A percentile compares a stretch with the other conserved stretches of the same genome.
phyloP scores from a whole-genome alignment of 2,113 vertebrate species.

The Puntigrus tetrazona region DNA sequence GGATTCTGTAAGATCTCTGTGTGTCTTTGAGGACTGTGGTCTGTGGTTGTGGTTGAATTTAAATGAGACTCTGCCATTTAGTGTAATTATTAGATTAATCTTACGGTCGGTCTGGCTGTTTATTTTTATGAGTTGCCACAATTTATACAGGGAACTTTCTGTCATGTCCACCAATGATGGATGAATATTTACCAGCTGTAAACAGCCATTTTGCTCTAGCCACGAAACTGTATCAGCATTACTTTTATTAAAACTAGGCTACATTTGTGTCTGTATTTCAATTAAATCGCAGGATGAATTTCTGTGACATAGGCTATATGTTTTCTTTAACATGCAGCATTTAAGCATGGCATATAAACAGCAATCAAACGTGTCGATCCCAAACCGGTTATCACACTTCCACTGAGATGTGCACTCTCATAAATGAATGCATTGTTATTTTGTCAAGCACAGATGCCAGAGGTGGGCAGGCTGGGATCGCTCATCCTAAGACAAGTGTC shows the following conservation, averaged over 20 bases:
- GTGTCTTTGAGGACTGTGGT: background rate
- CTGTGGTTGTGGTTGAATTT: background rate
- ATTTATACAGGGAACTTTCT: background rate
- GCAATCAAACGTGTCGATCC: background rate
- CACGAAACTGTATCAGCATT: background rate
- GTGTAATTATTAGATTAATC: conserved; percentile 10
- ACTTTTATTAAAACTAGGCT: background rate
- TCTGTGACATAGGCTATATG: too few relatives aligned
- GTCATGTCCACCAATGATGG: background rate
- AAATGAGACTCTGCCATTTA: background rate
- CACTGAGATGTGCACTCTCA: conserved; percentile 21
- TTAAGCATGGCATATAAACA: background rate
- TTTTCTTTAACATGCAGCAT: background rate
- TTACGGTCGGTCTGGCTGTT: background rate
- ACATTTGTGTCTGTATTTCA: background rate
- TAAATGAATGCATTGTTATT: conserved; percentile 10
- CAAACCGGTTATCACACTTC: background rate
- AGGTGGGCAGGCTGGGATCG: conserved; percentile 7
- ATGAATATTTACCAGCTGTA: background rate
- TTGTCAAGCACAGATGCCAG: conserved; percentile 26
- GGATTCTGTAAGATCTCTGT: background rate
- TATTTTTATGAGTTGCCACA: background rate
- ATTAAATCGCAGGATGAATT: too few relatives aligned
- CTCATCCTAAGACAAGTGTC: conserved; percentile 10
- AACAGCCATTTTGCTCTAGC: background rate